Evolutionary conservation across 1,140 invertebrate species (phyloP).

Genomic region (Bicyclus anynana): DNA sequence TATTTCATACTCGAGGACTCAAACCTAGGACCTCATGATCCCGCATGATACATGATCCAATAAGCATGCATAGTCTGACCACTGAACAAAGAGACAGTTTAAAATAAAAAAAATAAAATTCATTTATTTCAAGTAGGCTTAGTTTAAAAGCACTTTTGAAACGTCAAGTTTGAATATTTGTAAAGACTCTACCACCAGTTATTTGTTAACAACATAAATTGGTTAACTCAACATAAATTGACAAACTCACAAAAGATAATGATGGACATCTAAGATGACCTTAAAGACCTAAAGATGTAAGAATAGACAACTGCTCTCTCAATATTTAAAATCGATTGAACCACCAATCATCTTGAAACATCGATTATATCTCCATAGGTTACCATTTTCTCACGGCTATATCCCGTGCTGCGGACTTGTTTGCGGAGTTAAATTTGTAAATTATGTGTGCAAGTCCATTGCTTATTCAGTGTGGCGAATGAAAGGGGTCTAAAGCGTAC

Average conservation of each 20-base stretch:
- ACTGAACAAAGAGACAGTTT: too few relatives aligned
- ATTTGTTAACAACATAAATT: too few relatives aligned
- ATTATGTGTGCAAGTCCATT: constrained; percentile 24
- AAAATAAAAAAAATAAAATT: too few relatives aligned
- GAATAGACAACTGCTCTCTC: constrained; percentile 2
- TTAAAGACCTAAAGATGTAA: background rate
- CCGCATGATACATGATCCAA: too few relatives aligned
- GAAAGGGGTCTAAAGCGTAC: background rate
- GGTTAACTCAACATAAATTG: too few relatives aligned
- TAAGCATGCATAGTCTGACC: too few relatives aligned
- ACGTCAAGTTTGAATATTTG: too few relatives aligned
- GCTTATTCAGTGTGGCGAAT: constrained; percentile 27
- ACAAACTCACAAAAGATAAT: background rate
- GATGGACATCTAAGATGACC: constrained; percentile 3
- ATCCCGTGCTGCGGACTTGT: constrained; percentile 7
- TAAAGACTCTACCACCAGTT: too few relatives aligned
- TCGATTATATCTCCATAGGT: constrained; percentile 20
- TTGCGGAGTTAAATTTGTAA: constrained; percentile 25
- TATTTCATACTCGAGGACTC: too few relatives aligned
- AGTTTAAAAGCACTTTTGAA: too few relatives aligned
- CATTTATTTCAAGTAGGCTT: too few relatives aligned
- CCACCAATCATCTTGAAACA: constrained; percentile 10
- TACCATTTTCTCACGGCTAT: constrained; percentile 25
- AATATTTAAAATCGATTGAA: constrained; percentile 16
- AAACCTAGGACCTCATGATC: too few relatives aligned